Percentiles rank a stretch among this genome's conserved stretches.
phyloP scores from a whole-genome alignment of 2,113 vertebrate genomes.

The Trochalopteron elliotii region DNA sequence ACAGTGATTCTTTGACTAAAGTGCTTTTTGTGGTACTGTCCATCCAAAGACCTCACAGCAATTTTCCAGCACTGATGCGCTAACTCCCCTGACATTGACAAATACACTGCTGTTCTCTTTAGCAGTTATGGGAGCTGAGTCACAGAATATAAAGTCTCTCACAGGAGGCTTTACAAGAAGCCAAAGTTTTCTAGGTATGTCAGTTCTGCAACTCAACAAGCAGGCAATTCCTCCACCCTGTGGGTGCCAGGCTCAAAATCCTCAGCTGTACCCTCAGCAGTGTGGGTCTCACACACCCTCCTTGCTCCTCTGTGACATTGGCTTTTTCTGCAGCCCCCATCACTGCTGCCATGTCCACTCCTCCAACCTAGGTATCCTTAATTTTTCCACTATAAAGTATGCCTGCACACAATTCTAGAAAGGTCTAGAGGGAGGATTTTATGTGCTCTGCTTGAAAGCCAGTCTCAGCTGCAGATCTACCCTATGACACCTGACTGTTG shows the following conservation, averaged over 20 bases:
- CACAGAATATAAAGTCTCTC: conserved; percentile 23
- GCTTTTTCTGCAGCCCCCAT: not conserved
- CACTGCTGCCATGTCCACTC: not conserved
- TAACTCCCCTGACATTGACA: conserved; percentile 32
- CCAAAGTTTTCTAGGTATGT: not conserved
- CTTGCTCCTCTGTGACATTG: not conserved
- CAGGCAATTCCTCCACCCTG: not conserved
- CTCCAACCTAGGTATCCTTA: not conserved
- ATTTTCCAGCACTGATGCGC: not conserved
- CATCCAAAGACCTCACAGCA: conserved; percentile 31
- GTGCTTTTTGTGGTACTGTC: not conserved
- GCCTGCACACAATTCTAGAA: not conserved
- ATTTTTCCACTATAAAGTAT: not conserved
- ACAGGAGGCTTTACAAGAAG: not conserved
- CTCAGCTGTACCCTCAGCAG: not conserved
- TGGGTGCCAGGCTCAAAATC: accelerated
- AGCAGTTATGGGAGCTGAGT: conserved; percentile 30
- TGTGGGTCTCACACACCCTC: not conserved
- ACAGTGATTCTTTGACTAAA: not conserved
- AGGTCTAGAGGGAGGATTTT: not conserved
- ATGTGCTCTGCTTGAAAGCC: not conserved
- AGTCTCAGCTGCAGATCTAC: not conserved
- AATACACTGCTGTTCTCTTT: not conserved
- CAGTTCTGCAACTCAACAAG: not conserved
- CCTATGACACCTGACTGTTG: not conserved